A percentile compares a stretch with the other conserved stretches of the same genome.
Conservation (phyloP, 2,113 vertebrate species). For the Zapus hudsonius region DNA sequence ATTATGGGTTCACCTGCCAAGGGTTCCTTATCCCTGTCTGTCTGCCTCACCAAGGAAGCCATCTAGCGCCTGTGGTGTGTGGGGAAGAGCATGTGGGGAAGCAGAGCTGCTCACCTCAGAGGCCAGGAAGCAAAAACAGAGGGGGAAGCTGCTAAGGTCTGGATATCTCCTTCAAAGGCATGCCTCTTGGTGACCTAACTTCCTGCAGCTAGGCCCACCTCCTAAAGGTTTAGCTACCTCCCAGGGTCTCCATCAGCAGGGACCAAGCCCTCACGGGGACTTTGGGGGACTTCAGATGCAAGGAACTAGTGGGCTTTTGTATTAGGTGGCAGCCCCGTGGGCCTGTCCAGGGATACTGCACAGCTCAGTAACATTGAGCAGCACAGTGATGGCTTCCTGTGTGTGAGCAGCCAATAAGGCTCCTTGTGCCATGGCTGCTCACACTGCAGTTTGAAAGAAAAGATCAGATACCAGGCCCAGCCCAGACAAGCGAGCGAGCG, state of each 20-base stretch:
- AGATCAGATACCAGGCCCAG: neutral
- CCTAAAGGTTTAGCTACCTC: neutral
- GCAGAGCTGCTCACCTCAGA: neutral
- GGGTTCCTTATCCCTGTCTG: too few relatives aligned
- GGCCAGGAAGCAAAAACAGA: neutral
- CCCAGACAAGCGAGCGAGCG: too few relatives aligned
- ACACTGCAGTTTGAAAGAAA: conserved; percentile 6
- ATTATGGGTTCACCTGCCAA: too few relatives aligned
- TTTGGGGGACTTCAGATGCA: neutral
- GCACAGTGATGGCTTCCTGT: neutral
- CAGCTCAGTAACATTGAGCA: neutral
- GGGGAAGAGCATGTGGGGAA: neutral
- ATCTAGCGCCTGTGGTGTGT: too few relatives aligned
- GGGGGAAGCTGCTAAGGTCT: too few relatives aligned
- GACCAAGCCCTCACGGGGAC: neutral
- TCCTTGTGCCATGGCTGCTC: conserved; percentile 25
- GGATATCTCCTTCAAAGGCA: too few relatives aligned
- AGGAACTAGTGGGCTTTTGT: neutral
- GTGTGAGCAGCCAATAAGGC: neutral
- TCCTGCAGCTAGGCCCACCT: neutral
- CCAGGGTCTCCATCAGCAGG: neutral
- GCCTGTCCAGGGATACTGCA: neutral
- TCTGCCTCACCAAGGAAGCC: too few relatives aligned
- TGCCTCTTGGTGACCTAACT: neutral
- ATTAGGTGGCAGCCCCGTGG: neutral